Base-by-base conservation (phyloP, 2,797 vertebrate species). In the Lepidocolaptes lacrymiger region DNA sequence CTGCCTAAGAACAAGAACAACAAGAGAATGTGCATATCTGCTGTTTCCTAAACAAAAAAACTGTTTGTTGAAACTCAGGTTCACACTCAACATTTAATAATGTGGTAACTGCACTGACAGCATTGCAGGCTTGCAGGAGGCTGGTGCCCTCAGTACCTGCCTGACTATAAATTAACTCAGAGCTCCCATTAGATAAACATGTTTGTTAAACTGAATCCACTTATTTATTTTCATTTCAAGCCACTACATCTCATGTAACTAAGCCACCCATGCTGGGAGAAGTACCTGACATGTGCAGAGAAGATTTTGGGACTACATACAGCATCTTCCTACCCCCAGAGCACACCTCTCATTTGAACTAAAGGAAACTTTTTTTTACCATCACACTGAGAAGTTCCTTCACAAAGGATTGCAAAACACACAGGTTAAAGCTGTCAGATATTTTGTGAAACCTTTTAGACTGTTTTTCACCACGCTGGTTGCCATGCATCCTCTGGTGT, bases 241-340 rank as follows among this genome's bases (percentile, higher is more conserved):
- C 26, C 59, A 11, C 11, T 17, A 0, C 6, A 3, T 10, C 28
- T 44, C 23, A 19, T 0, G 6, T 7, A 77, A 34, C 46, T 41
- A 46, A 82, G 39, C 10, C 81, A 62, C 21, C 26, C 32, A 5
- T 15, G 24, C 34, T 39, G 46, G 58, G 14, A 81, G 51, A 37
- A 85, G 43, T 3, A 0, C 19, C 27, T 54, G 55, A 22, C 11
- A 18, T 6, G 13, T 2, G 5, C 51, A 28, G 1, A n/a, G 21
- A 54, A 32, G 46, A 24, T 46, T 54, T 5, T 24, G 26, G 24
- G 48, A 32, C 10, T 4, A 10, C 30, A 79, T 67, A 4, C 52
- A 75, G 41, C 22, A 46, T 10, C 7, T 15, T 78, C 55, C 69
- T 52, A 7, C 16, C 32, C 64, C 17, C 22, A 4, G 14, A 83